Conservation (phyloP, 2,888 invertebrate species). For the Ephialtes manifestator region DNA sequence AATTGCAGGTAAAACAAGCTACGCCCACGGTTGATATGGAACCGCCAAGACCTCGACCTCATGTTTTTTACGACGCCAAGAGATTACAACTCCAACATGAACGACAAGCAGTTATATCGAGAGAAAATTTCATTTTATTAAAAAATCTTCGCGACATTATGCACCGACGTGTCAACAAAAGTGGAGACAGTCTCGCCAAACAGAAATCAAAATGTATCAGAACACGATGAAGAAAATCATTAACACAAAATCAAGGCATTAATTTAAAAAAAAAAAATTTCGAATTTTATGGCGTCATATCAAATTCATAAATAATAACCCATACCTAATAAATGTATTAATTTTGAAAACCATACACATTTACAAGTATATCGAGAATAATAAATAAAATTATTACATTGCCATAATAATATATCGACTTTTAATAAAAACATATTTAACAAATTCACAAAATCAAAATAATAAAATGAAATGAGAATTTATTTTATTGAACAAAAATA, state of each 20-base stretch:
- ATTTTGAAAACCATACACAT: conserved; percentile 4
- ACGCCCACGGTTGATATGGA: conserved; percentile 80
- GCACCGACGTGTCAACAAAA: conserved; percentile 76
- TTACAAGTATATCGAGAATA: background rate
- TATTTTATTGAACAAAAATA: too few relatives aligned
- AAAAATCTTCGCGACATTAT: conserved; percentile 82
- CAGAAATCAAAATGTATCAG: conserved; percentile 78
- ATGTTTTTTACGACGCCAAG: conserved; percentile 81
- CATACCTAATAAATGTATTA: background rate
- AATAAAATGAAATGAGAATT: too few relatives aligned
- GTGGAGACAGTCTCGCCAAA: conserved; percentile 74
- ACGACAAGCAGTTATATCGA: conserved; percentile 80
- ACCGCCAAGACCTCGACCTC: conserved; percentile 80
- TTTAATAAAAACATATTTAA: background rate
- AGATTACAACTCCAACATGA: conserved; percentile 81
- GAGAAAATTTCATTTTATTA: conserved; percentile 82
- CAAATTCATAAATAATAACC: background rate
- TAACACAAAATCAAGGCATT: too few relatives aligned
- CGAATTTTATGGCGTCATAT: background rate
- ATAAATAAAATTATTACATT: background rate
- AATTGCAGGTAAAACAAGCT: conserved; percentile 79
- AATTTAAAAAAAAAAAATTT: too few relatives aligned
- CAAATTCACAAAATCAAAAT: background rate
- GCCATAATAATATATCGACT: background rate
- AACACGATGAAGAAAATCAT: conserved; percentile 70